Conservation (phyloP, 2,113 vertebrate genomes). For the Emydura subglobosa region DNA sequence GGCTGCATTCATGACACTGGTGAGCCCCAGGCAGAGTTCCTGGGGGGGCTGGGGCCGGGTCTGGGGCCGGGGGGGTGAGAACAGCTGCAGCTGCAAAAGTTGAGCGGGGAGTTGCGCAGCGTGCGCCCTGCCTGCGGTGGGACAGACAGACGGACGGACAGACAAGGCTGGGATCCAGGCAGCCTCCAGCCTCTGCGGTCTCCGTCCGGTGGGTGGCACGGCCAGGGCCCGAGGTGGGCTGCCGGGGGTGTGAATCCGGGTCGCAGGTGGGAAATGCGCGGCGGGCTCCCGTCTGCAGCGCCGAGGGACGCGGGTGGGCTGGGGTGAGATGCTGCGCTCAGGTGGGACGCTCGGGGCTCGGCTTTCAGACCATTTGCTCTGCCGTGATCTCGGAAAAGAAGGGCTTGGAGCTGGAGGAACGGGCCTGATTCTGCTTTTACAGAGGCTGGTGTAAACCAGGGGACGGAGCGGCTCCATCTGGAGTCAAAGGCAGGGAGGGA, state of each 20-base stretch:
- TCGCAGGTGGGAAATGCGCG: neutral
- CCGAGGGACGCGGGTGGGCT: neutral
- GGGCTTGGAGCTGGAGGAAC: neutral
- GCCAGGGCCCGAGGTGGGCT: too few species aligned
- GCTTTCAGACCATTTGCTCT: neutral
- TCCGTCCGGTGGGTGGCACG: too few species aligned
- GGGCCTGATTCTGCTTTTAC: neutral
- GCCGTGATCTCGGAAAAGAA: fast-evolving
- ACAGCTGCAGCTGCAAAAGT: neutral
- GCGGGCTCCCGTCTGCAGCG: too few species aligned
- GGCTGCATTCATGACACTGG: neutral
- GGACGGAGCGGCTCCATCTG: neutral
- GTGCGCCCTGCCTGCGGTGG: neutral
- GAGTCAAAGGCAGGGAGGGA: neutral
- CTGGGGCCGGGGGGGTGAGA: neutral
- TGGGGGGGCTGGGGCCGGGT: neutral
- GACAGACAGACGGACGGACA: neutral
- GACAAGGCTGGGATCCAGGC: neutral
- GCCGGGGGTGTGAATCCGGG: too few species aligned
- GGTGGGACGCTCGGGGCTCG: neutral
- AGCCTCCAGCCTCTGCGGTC: neutral
- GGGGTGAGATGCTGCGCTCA: neutral
- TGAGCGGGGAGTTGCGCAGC: neutral
- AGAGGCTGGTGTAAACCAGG: neutral
- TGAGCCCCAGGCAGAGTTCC: neutral